Percentiles rank a stretch among this genome's conserved stretches.
Evolutionary conservation across 2,113 vertebrate species (phyloP).

Genomic region (Myiagra hebetior): DNA sequence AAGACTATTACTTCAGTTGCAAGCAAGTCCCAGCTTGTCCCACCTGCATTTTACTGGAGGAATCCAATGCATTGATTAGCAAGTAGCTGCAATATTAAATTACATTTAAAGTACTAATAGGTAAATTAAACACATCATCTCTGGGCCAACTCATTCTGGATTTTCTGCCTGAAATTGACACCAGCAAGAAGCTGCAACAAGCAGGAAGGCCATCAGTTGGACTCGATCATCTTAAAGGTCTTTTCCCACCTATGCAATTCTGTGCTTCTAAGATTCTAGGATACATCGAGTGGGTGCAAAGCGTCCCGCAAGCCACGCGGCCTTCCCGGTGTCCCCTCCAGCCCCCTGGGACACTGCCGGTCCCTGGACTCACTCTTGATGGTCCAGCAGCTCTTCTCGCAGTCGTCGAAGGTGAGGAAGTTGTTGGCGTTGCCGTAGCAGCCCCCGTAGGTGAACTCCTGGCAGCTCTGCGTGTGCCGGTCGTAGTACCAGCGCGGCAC

Average conservation of each 20-base stretch:
- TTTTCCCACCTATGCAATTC: not conserved
- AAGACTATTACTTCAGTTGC: accelerated
- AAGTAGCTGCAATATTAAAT: not conserved
- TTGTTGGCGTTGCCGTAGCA: conserved; percentile 89
- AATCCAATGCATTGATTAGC: not conserved
- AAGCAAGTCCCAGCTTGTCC: not conserved
- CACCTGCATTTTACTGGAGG: not conserved
- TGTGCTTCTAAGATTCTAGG: not conserved
- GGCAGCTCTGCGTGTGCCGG: conserved; percentile 81
- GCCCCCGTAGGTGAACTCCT: conserved; percentile 83
- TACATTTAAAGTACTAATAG: not conserved
- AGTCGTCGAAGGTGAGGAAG: conserved; percentile 77
- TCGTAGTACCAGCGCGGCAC: conserved; percentile 83
- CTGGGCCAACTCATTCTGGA: not conserved
- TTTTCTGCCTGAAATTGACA: not conserved
- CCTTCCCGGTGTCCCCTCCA: not conserved
- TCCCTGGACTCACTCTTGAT: conserved; percentile 82
- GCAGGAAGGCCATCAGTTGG: not conserved
- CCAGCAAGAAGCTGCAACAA: not conserved
- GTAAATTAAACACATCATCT: accelerated
- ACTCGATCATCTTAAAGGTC: not conserved
- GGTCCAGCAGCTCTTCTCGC: conserved; percentile 80
- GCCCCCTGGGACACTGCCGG: not conserved
- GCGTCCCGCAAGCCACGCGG: not conserved
- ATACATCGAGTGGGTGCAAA: not conserved